Evolutionary conservation across 1,140 invertebrate genomes (phyloP).

Genomic region (Venturia canescens): DNA sequence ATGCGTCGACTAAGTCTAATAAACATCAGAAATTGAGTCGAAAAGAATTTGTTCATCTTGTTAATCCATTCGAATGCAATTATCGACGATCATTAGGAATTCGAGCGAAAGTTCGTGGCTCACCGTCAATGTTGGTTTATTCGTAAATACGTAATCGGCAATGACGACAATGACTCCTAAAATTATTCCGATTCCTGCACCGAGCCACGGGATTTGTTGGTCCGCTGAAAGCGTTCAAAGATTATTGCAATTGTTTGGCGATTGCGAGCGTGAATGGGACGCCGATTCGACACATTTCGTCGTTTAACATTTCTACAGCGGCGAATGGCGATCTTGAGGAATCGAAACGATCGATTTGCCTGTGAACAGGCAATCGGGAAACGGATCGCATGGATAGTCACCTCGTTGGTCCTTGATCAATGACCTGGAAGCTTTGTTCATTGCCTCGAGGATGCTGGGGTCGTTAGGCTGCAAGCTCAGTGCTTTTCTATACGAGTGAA

Average conservation of each 20-base stretch:
- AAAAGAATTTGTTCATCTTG: too few relatives aligned
- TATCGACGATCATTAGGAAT: not conserved
- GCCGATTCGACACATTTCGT: too few relatives aligned
- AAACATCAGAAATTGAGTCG: too few relatives aligned
- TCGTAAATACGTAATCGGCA: slow-evolving; percentile 82
- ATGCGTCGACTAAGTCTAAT: too few relatives aligned
- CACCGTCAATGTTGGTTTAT: slow-evolving; percentile 83
- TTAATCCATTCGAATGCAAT: too few relatives aligned
- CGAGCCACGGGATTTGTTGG: slow-evolving; percentile 86
- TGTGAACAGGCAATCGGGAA: not conserved
- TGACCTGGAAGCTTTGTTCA: slow-evolving; percentile 80
- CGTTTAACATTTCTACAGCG: too few relatives aligned
- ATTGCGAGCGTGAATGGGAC: too few relatives aligned
- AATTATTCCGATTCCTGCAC: slow-evolving; percentile 84
- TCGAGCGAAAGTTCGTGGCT: slow-evolving; percentile 62
- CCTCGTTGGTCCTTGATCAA: slow-evolving; percentile 79
- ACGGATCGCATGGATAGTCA: slow-evolving; percentile 49
- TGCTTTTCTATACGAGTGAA: slow-evolving; percentile 84
- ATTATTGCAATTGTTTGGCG: not conserved
- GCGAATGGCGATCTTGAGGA: too few relatives aligned
- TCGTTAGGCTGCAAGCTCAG: slow-evolving; percentile 84
- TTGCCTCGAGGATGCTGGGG: slow-evolving; percentile 80
- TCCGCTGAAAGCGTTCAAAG: slow-evolving; percentile 76
- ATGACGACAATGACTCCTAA: slow-evolving; percentile 84
- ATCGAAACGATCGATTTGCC: not conserved